Conservation (phyloP, 2,797 vertebrate species). For the Chaenodraco wilsoni region DNA sequence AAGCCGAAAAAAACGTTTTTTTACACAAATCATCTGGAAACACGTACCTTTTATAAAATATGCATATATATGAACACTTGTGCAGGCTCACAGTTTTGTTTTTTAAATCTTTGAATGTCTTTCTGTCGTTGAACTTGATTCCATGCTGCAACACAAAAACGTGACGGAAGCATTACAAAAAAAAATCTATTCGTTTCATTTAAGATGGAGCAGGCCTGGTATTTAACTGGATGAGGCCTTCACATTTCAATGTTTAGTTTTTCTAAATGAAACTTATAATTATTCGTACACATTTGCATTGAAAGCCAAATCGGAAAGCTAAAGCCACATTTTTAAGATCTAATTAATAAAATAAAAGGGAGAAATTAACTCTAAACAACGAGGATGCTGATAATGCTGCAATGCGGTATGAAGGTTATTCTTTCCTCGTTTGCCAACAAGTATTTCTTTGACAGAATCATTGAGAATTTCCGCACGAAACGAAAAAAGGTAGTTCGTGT, state of each 20-base stretch:
- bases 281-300: not conserved
- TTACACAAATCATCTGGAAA: slow-evolving; percentile 1
- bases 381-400: slow-evolving; percentile 71
- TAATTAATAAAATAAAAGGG: not conserved
- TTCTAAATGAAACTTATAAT: slow-evolving; percentile 1
- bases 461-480: slow-evolving; percentile 15
- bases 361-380: slow-evolving; percentile 41
- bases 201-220: slow-evolving; percentile 41
- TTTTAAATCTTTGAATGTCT: not conserved
- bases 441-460: slow-evolving; percentile 14
- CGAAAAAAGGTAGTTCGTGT: not conserved
- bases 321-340: not conserved
- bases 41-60: not conserved
- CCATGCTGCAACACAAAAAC: slow-evolving; percentile 33
- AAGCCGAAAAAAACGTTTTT: not conserved
- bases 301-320: not conserved
- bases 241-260: slow-evolving; percentile 6
- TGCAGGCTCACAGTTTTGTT: not conserved
- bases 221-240: slow-evolving; percentile 52
- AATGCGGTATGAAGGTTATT: slow-evolving; percentile 82
- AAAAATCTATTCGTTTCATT: slow-evolving; percentile 32
- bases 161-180: slow-evolving; percentile 49
- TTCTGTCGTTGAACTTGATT: slow-evolving; percentile 21
- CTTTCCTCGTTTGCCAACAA: slow-evolving; percentile 40
- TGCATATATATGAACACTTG: not conserved